A percentile compares a stretch with the other conserved stretches of the same genome.
Conservation (phyloP, 2,113 vertebrate genomes). For the Spea bombifrons region DNA sequence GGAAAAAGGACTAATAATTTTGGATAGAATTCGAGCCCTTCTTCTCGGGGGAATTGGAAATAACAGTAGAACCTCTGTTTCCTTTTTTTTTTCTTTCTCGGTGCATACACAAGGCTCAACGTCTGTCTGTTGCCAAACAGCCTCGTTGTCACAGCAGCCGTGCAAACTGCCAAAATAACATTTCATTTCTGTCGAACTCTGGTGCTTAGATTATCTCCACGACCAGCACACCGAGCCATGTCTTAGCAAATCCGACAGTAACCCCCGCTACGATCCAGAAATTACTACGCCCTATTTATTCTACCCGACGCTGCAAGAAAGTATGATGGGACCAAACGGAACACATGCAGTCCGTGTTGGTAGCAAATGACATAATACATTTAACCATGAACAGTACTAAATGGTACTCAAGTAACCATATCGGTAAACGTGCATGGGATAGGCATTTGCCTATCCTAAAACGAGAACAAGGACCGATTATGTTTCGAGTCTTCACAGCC, state of each 20-base stretch:
- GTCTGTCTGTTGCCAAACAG: slow-evolving; percentile 22
- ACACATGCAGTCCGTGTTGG: background rate
- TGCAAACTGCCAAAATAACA: slow-evolving; percentile 41
- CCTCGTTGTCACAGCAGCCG: slow-evolving; percentile 44
- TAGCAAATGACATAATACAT: background rate
- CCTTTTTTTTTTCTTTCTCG: slow-evolving; percentile 18
- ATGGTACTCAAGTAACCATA: too few species aligned
- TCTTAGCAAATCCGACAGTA: slow-evolving; percentile 27
- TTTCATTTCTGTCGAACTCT: slow-evolving; percentile 28
- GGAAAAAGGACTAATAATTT: slow-evolving; percentile 39
- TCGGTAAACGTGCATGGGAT: too few species aligned
- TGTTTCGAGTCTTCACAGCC: too few species aligned
- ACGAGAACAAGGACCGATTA: too few species aligned
- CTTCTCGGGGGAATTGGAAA: slow-evolving; percentile 12
- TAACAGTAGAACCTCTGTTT: slow-evolving; percentile 33
- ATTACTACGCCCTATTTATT: slow-evolving; percentile 25
- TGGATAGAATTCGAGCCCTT: background rate
- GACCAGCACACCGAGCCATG: slow-evolving; percentile 12
- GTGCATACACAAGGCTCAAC: slow-evolving; percentile 25
- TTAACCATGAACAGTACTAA: background rate
- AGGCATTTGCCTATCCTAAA: too few species aligned
- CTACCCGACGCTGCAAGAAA: background rate
- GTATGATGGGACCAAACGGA: background rate
- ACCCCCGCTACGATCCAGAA: slow-evolving; percentile 1
- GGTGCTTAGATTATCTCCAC: slow-evolving; percentile 28